phyloP scores from a whole-genome alignment of 2,113 vertebrate species.

The Psophia crepitans region DNA sequence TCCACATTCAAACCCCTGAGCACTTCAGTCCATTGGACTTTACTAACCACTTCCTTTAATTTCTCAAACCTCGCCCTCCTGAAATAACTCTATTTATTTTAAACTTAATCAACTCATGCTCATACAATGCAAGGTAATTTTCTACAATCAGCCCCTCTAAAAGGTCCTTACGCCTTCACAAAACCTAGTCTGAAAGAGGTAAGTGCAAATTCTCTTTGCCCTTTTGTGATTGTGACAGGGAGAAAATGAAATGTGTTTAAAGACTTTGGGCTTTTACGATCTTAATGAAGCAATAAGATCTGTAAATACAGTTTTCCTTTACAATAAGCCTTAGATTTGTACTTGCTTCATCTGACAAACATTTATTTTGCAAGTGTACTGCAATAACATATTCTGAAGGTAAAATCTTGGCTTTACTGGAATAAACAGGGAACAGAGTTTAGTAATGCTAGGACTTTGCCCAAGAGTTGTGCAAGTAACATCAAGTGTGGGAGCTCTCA shows the following conservation, averaged over 20 bases:
- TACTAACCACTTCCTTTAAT: not conserved
- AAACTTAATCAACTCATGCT: not conserved
- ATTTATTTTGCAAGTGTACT: not conserved
- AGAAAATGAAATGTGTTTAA: not conserved
- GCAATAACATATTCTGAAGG: not conserved
- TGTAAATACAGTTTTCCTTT: not conserved
- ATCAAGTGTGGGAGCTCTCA: not conserved
- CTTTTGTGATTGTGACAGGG: not conserved
- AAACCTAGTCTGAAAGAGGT: not conserved
- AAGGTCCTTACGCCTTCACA: not conserved
- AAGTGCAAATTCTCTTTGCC: not conserved
- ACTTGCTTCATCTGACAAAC: not conserved
- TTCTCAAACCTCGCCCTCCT: not conserved
- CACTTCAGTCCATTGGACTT: conserved; percentile 11
- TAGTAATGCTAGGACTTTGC: not conserved
- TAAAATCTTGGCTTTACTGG: not conserved
- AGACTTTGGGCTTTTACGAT: not conserved
- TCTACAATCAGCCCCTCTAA: not conserved
- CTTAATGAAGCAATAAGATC: not conserved
- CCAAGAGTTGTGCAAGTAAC: not conserved
- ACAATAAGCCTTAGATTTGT: not conserved
- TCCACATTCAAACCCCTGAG: not conserved
- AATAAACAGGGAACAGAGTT: not conserved
- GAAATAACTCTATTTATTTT: conserved; percentile 25
- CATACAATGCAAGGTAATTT: conserved; percentile 7